Evolutionary conservation across 1,140 invertebrate genomes (phyloP), one percentile per base, ranked within the genome.

Genomic region (Drosophila quadrilineata): DNA sequence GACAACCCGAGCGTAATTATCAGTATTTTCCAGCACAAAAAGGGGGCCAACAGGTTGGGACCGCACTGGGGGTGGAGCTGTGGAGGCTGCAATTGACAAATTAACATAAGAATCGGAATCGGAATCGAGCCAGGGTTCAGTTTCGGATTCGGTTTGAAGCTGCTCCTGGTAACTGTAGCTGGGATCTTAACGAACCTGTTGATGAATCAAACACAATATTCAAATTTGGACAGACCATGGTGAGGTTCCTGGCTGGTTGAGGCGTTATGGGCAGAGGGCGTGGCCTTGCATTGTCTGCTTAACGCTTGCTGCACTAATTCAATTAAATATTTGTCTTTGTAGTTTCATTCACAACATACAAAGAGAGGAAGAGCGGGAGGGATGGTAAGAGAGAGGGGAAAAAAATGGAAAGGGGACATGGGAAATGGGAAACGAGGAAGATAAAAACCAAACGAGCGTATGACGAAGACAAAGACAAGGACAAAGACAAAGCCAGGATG

Each of bases 301-400:
- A 85, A 85, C 79, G 75, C 71, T 75, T 53, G 75, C 80, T 85
- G 80, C 80, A 86, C 80, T 85, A 85, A 85, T 85, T 85, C 80
- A 85, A 85, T 85, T 85, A 85, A 85, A 85, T 85, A 85, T 85
- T 85, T 85, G 80, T 80, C 80, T 85, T 85, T 86, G 80, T 86
- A 85, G 80, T 85, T 85, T 71, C 29, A 10, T 35, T 40, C 17
- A 12, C 31, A 43, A 26, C 24, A 48, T n/a, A n/a, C 22, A 48
- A 48, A 28, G 36, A 40, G 21, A 35, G 9, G 12, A 52, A 45
- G 24, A 17, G n/a, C n/a, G n/a, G n/a, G n/a, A n/a, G n/a, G n/a
- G n/a, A n/a, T n/a, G n/a, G n/a, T n/a, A n/a, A n/a, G n/a, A n/a
- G n/a, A n/a, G n/a, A n/a, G n/a, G n/a, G n/a, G n/a, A 41, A 43